These are phyloP conservation scores for Himalopsyche phryganea DNA, from an alignment of 1,140 invertebrate genomes.

Conservation along the genomic window DNA sequence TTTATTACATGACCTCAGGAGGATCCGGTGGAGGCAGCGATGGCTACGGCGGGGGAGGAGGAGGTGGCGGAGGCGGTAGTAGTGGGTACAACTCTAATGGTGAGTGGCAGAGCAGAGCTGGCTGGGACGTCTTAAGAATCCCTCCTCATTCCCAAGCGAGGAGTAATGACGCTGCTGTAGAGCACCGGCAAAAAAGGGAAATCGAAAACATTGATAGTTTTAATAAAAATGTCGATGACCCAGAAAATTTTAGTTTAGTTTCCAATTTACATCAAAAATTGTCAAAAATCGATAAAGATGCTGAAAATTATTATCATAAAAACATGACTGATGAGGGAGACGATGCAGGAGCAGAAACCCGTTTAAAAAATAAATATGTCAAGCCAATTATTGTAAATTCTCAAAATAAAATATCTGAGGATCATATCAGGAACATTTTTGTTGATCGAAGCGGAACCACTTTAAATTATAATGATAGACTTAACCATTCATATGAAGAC, in stretches of 20 bases:
- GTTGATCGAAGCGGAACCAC: too few species aligned
- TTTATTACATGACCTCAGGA: slow-evolving; percentile 2
- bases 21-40: slow-evolving; percentile 10
- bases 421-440: too few species aligned
- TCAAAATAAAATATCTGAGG: too few species aligned
- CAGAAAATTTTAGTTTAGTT: too few species aligned
- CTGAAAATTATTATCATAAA: neutral
- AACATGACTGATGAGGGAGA: neutral
- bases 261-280: neutral
- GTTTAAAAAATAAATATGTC: too few species aligned
- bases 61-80: slow-evolving; percentile 33
- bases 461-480: too few species aligned
- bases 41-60: slow-evolving; percentile 32
- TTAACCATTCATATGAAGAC: too few species aligned
- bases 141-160: slow-evolving; percentile 5
- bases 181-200: too few species aligned
- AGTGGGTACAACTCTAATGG: slow-evolving; percentile 47
- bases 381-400: too few species aligned
- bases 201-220: too few species aligned
- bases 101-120: slow-evolving; percentile 48
- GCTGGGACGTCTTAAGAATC: slow-evolving; percentile 35
- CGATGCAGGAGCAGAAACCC: too few species aligned
- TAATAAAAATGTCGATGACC: too few species aligned
- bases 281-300: neutral
- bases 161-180: slow-evolving; percentile 28